These are phyloP conservation scores for Eupithecia subumbrata DNA, from an alignment of 2,888 invertebrate species.

Conservation along the genomic window DNA sequence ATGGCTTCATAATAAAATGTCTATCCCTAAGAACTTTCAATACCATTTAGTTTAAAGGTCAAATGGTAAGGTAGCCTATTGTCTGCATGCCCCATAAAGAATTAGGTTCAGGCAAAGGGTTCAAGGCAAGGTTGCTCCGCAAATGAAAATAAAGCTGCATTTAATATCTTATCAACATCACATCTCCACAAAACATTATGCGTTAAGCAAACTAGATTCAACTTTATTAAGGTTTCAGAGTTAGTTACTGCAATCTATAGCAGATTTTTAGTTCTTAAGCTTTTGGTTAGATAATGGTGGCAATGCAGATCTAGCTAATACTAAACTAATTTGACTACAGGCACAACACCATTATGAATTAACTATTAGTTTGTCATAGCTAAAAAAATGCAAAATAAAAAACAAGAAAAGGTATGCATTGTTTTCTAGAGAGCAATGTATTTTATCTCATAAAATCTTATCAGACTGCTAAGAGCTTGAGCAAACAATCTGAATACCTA, in stretches of 20 bases:
- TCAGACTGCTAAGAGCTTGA: not conserved
- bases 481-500: not conserved
- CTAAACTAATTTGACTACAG: not conserved
- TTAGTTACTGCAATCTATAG: not conserved
- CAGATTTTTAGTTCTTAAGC: not conserved
- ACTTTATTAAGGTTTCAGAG: not conserved
- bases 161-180: not conserved
- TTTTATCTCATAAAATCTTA: constrained; percentile 5
- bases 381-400: not conserved
- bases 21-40: not conserved
- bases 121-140: not conserved
- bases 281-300: not conserved
- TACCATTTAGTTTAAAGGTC: not conserved
- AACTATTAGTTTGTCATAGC: not conserved
- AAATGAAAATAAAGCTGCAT: not conserved
- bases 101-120: not conserved
- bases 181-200: not conserved
- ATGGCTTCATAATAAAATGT: not conserved
- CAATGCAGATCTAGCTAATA: not conserved
- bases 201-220: not conserved
- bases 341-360: not conserved
- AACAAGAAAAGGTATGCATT: not conserved
- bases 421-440: constrained; percentile 3
- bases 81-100: not conserved
- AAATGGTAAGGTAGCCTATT: not conserved